phyloP scores from a whole-genome alignment of 1,140 invertebrate genomes.

The Microplitis demolitor region DNA sequence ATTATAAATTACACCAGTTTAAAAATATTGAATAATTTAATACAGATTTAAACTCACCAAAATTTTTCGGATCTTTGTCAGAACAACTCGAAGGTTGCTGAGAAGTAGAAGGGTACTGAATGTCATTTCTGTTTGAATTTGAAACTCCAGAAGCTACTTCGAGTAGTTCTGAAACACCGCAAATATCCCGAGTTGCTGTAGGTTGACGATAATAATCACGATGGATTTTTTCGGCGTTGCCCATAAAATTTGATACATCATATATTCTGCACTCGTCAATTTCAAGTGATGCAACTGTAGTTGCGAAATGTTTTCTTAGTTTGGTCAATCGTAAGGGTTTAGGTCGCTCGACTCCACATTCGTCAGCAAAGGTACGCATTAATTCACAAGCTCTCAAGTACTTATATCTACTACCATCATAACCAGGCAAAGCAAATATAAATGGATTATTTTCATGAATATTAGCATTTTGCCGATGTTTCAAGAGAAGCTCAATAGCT shows the following conservation, averaged over 20 bases:
- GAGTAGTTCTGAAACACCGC: too few species aligned
- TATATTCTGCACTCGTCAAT: neutral
- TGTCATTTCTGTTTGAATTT: too few species aligned
- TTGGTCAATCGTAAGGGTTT: neutral
- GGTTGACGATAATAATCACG: too few species aligned
- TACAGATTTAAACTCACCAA: too few species aligned
- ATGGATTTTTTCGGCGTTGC: too few species aligned
- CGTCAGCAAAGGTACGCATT: neutral
- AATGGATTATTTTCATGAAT: slow-evolving; percentile 1
- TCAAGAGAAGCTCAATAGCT: neutral
- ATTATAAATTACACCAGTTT: too few species aligned
- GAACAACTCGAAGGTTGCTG: too few species aligned
- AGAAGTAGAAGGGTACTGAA: too few species aligned
- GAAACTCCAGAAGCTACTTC: too few species aligned
- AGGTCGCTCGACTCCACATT: slow-evolving; percentile 11
- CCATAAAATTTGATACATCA: neutral
- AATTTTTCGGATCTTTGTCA: too few species aligned
- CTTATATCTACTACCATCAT: neutral
- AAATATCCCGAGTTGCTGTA: too few species aligned
- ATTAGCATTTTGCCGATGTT: neutral
- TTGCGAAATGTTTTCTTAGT: slow-evolving; percentile 16
- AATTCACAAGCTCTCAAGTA: neutral
- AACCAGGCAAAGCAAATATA: slow-evolving; percentile 3
- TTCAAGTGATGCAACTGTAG: neutral
- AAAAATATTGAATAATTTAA: too few species aligned